Evolutionary conservation across 2,797 vertebrate genomes (phyloP), one percentile per base, ranked within the genome.

Genomic region (Mormyrus hasselquistii): DNA sequence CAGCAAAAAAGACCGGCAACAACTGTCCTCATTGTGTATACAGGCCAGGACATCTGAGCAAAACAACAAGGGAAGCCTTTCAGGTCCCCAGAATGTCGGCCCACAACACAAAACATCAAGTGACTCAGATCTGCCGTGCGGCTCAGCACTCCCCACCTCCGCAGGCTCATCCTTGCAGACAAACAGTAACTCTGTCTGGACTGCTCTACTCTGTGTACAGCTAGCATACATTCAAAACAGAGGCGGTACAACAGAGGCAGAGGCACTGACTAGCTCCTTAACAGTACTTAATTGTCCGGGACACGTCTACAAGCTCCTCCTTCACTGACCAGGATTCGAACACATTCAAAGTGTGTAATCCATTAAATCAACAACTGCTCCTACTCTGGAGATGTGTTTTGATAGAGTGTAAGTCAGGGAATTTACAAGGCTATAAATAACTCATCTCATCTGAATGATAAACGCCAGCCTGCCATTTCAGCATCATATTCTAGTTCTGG

Each of bases 101-200:
- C 86, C 57, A 87, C 86, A 47, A 22, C 52, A 65, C 38, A 49
- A 65, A 47, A 49, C 57, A 49, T 49, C 86, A 69, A 59, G 86
- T 69, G 86, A 87, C 57, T 87, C 38, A 14, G 86, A 69, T 87
- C 59, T 62, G 59, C 86, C n/a, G 57, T 25, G 19, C 10, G n/a
- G 34, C 86, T 65, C 22, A 49, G 19, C 4, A 22, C 38, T 62
- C 55, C 55, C 86, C 55, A 65, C 86, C 86, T 50, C 86, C 0
- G n/a, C 38, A 10, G n/a, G 4, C 55, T 49, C 55, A 44, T n/a
- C 38, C 38, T 14, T 14, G 57, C 29, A 53, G 41, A 44, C 34
- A 65, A 87, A 87, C 86, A 69, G 44, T 12, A 49, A 49, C 57
- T 65, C 53, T 57, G 57, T 87, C 86, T 65, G 57, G 57, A 4